Evolutionary conservation across 2,888 invertebrate species (phyloP).

Genomic region (Drosophila hawaiiensis): DNA sequence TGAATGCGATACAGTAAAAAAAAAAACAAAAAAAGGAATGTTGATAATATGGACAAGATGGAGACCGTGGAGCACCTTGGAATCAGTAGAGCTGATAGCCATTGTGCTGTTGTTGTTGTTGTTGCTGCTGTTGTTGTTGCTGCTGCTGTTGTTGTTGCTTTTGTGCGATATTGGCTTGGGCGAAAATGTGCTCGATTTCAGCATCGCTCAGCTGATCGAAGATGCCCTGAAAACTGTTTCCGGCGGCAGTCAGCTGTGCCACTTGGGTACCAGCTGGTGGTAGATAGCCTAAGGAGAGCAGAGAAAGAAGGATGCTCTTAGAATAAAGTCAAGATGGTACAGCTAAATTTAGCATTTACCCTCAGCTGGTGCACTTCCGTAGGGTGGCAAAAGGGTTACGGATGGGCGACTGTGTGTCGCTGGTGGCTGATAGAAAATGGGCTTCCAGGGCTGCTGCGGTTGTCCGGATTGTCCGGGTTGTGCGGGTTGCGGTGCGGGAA

Average conservation of each 20-base stretch:
- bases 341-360: conserved; percentile 55
- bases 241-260: conserved; percentile 43
- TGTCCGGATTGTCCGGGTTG: conserved; percentile 41
- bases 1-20: conserved; percentile 37
- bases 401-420: conserved; percentile 74
- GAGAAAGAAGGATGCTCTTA: background rate
- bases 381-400: conserved; percentile 81
- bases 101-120: conserved; percentile 63
- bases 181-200: conserved; percentile 81
- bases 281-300: conserved; percentile 70
- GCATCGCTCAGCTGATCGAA: conserved; percentile 80
- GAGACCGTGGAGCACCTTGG: conserved; percentile 3
- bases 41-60: conserved; percentile 27
- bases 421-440: conserved; percentile 71
- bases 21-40: conserved; percentile 16
- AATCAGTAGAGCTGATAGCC: conserved; percentile 60
- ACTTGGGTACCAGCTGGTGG: conserved; percentile 67
- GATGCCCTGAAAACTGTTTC: conserved; percentile 51
- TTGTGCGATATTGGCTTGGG: conserved; percentile 78
- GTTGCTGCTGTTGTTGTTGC: conserved; percentile 69
- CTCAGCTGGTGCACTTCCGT: conserved; percentile 73
- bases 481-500: conserved; percentile 30
- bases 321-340: background rate
- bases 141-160: conserved; percentile 72
- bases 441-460: conserved; percentile 77